Evolutionary conservation across 2,113 vertebrate species (phyloP).

Genomic region (Hypocryptadius cinnamomeus): DNA sequence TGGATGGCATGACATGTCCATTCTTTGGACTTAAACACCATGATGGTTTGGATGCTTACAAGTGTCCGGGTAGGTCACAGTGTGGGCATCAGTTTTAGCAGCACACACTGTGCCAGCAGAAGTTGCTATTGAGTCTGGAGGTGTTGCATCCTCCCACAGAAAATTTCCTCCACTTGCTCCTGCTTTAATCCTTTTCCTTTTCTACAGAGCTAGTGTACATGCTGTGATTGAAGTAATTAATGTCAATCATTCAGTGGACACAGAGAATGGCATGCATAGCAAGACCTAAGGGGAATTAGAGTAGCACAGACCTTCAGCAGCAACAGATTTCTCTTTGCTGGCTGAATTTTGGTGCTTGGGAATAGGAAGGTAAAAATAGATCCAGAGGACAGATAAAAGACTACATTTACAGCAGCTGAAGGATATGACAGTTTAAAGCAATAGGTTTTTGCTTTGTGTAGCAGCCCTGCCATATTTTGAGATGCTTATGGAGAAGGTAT

Average conservation of each 20-base stretch:
- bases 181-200: background rate
- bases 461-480: background rate
- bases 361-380: constrained; percentile 18
- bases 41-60: background rate
- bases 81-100: background rate
- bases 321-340: constrained; percentile 5
- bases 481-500: background rate
- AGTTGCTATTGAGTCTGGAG: background rate
- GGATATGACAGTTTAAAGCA: constrained; percentile 32
- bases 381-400: constrained; percentile 37
- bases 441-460: constrained; percentile 9
- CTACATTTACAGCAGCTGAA: constrained; percentile 6
- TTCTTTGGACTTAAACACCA: background rate
- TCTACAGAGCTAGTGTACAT: background rate
- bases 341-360: background rate
- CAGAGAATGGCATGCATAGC: background rate
- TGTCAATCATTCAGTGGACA: constrained; percentile 31
- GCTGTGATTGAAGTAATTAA: constrained; percentile 52
- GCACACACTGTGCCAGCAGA: background rate
- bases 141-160: background rate
- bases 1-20: background rate
- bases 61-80: background rate
- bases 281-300: background rate
- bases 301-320: background rate
- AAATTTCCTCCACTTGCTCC: background rate